A percentile compares a stretch with the other conserved stretches of the same genome.
Evolutionary conservation across 1,140 invertebrate species (phyloP).

Genomic region (Oedothorax gibbosus): DNA sequence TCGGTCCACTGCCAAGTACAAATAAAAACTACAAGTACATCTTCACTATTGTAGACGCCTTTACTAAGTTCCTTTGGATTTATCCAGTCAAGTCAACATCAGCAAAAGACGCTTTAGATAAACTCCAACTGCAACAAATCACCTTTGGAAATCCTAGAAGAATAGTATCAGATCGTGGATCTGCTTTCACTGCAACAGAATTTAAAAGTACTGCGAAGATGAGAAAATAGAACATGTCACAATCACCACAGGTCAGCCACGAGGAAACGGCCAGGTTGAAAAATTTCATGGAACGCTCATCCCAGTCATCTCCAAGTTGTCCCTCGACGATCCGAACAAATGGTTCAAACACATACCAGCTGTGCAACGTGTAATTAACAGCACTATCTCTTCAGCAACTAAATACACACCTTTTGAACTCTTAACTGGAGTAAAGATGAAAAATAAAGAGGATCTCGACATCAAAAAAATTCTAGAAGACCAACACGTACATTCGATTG

Average conservation of each 20-base stretch:
- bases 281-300: too few species aligned
- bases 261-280: too few species aligned
- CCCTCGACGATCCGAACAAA: conserved; percentile 14
- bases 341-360: conserved; percentile 2
- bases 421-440: neutral
- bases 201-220: conserved; percentile 6
- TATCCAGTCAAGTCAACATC: conserved; percentile 29
- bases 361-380: conserved; percentile 20
- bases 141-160: too few species aligned
- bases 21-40: too few species aligned
- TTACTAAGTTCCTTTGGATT: conserved; percentile 6
- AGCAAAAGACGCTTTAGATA: too few species aligned
- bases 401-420: conserved; percentile 12
- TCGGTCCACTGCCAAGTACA: neutral
- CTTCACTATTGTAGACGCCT: too few species aligned
- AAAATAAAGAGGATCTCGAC: neutral
- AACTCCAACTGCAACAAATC: too few species aligned
- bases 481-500: too few species aligned
- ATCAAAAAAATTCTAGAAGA: too few species aligned
- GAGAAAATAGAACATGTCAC: conserved; percentile 10
- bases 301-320: conserved; percentile 3
- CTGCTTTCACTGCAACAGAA: neutral
- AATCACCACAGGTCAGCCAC: neutral
- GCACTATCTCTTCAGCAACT: neutral
- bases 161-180: too few species aligned